A percentile compares a stretch with the other conserved stretches of the same genome.
phyloP scores from a whole-genome alignment of 1,140 invertebrate species.

The Halesus radiatus region DNA sequence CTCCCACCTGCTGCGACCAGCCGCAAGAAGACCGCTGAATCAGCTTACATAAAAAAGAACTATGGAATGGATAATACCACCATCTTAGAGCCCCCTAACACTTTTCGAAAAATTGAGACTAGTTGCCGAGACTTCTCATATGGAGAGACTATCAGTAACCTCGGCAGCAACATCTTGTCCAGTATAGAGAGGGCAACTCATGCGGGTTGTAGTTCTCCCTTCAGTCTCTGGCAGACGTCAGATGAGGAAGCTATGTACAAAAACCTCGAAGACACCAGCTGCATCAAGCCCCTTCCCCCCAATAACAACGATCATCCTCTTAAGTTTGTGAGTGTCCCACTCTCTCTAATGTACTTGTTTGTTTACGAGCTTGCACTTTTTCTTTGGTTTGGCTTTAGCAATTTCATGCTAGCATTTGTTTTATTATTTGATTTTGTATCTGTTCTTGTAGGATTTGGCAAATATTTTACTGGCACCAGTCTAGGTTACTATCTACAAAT shows the following conservation, averaged over 20 bases:
- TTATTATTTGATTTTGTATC: no score
- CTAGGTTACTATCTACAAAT: no score
- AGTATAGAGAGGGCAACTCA: constrained; percentile 29
- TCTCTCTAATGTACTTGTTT: no score
- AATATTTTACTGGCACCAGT: no score
- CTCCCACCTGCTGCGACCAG: background rate
- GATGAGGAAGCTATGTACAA: constrained; percentile 21
- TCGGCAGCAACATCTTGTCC: constrained; percentile 30
- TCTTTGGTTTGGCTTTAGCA: no score
- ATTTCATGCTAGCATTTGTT: no score
- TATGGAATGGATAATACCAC: constrained; percentile 5
- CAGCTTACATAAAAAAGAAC: constrained; percentile 24
- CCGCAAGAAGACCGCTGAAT: constrained; percentile 12
- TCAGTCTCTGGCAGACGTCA: constrained; percentile 21
- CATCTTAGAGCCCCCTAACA: background rate
- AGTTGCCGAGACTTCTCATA: constrained; percentile 43
- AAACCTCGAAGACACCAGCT: background rate
- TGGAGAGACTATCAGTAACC: constrained; percentile 26
- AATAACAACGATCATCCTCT: background rate
- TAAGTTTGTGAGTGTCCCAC: background rate
- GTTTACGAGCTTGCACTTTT: no score
- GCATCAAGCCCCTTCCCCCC: background rate
- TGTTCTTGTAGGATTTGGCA: no score
- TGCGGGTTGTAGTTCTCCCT: background rate
- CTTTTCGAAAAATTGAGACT: constrained; percentile 37